A percentile compares a stretch with the other conserved stretches of the same genome.
Conservation (phyloP, 2,113 vertebrate species). For the Rhea pennata region DNA sequence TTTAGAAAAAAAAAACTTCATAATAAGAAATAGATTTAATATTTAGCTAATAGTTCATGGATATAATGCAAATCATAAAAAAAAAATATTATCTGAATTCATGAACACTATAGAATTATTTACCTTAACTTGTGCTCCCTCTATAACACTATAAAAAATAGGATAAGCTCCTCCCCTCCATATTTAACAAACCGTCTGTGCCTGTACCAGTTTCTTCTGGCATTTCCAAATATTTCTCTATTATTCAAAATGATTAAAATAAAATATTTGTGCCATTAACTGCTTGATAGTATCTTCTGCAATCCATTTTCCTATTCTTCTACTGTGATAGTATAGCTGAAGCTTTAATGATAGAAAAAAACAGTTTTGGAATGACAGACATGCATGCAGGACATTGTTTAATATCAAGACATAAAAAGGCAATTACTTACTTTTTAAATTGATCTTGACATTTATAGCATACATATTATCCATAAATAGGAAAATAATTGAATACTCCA, state of each 20-base stretch:
- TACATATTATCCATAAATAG: slow-evolving; percentile 17
- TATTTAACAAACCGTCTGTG: neutral
- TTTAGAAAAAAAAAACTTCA: neutral
- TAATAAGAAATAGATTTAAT: neutral
- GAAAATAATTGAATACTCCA: slow-evolving; percentile 55
- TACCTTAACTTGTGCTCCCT: neutral
- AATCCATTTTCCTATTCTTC: neutral
- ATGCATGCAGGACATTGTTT: slow-evolving; percentile 11
- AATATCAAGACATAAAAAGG: slow-evolving; percentile 36
- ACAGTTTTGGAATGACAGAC: slow-evolving; percentile 25
- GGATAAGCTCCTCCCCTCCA: neutral
- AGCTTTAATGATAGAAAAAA: slow-evolving; percentile 25
- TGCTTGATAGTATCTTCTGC: neutral
- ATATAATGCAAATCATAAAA: neutral
- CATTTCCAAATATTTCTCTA: neutral
- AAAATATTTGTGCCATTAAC: neutral
- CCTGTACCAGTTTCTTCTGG: neutral
- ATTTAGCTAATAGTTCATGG: neutral
- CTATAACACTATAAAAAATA: neutral
- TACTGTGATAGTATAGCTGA: neutral
- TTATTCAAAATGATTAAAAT: slow-evolving; percentile 2
- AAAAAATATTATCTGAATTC: neutral
- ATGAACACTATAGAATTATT: neutral
- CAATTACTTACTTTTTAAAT: slow-evolving; percentile 44
- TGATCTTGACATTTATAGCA: slow-evolving; percentile 29